Base-by-base conservation (phyloP, 2,113 vertebrate species). In the Saimiri boliviensis region DNA sequence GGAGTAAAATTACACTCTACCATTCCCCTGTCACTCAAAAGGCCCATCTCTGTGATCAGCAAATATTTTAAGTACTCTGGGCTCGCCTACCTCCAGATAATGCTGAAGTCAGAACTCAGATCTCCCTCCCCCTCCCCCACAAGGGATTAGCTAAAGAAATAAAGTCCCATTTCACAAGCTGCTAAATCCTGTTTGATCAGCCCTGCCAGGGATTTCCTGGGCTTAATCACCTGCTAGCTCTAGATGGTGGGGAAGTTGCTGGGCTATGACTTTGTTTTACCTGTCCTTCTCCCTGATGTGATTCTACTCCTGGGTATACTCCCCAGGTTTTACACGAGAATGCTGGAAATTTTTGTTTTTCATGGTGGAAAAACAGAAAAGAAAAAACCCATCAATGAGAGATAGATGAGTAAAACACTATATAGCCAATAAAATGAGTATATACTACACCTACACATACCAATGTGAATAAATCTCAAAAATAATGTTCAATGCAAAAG, bases 181-280 rank as follows among this genome's bases (percentile, higher is more conserved):
- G 92, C 95, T 98, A 98, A 98, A 98, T 98, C 98, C 97, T 96
- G 94, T 98, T 98, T 97, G 97, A 97, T 93, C 97, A 96, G 95
- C 97, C 97, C 73, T 96, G 95, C 68, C 54, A 76, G 47, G 97
- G 95, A 97, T 98, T 98, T 98, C 97, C 97, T 94, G 96, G 77
- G 91, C 97, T 97, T 98, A 98, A 98, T 98, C 82, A 40, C 91
- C 93, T 91, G 85, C 84, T 97, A 92, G 84, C 89, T 94, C 74
- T 96, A 85, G 66, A 76, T 30, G 47, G 91, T 85, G 91, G 93
- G 95, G 86, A 93, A 97, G n/a, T 47, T 17, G 45, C 30, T 81
- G 83, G 86, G 25, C 70, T 96, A 35, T 66, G 74, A 95, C 76
- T 93, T 93, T n/a, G 30, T 35, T 79, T 68, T 88, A 16, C n/a